Base-by-base conservation (phyloP, 2,888 invertebrate genomes). In the Pseudanteris insignis region DNA sequence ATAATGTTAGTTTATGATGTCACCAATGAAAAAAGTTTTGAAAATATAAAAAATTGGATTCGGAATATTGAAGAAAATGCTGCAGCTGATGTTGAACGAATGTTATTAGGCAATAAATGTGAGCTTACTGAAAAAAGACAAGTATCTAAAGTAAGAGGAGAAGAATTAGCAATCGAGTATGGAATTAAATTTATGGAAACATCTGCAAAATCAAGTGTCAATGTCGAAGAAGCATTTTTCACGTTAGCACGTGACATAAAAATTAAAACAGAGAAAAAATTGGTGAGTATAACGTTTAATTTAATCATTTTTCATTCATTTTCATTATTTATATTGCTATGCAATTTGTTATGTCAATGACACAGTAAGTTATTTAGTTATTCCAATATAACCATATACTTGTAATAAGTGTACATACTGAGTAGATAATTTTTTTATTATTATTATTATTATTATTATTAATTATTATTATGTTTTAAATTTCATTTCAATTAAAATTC, bases 1-100 rank as follows among this genome's bases (percentile, higher is more conserved):
- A 99, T 99, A 70, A 96, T 98, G 95, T 86, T 98, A 67, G 97
- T 97, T 26, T 99, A 99, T 82, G 99, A 99, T 82, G 97, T 99
- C 70, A 98, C 98, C 72, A 97, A 96, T 83, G 97, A 96, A 79
- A 97, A 97, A 83, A 96, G 96, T 71, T 98, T 99, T 83, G 95
- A 98, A 82, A 98, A 98, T 80, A 98, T 99, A 54, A 94, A 96
- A 80, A 98, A 98, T 81, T 99, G 98, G 98, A 95, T 99, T 69
- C 86, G 97, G 75, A 98, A 98, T 83, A 98, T 98, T 77, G 97
- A 98, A 81, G 97, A 98, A 83, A 96, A 98, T 85, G 98, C 98
- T 9, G 95, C 96, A 37, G 92, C 95, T 10, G 98, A 99, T 83
- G 99, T 99, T 18, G 98, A 98, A 81, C 96, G 96, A 83, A 99